phyloP scores from a whole-genome alignment of 2,888 invertebrate species.

The Plebejus melissa region DNA sequence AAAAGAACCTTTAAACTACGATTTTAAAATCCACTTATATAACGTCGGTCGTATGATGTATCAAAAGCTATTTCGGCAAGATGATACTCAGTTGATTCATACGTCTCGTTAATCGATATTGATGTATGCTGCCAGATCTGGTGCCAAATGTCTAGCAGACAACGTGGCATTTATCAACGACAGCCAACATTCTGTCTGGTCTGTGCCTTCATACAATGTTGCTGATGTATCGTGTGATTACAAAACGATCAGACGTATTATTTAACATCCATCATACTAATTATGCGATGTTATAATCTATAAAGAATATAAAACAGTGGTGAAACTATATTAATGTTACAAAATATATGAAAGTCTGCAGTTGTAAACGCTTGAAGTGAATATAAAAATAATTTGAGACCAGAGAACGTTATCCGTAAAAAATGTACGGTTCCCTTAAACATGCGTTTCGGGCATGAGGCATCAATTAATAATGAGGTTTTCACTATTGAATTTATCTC shows the following conservation, averaged over 20 bases:
- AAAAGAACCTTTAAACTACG: neutral
- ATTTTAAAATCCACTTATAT: neutral
- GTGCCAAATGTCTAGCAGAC: constrained; percentile 13
- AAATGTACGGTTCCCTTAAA: no score
- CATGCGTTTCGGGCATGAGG: no score
- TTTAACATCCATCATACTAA: neutral
- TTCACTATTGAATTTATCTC: no score
- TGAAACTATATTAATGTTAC: no score
- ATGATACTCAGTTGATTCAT: neutral
- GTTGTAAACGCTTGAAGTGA: no score
- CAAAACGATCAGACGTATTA: neutral
- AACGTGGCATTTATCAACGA: constrained; percentile 14
- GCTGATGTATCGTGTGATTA: neutral
- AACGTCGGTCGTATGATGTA: neutral
- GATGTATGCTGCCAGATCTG: constrained; percentile 14
- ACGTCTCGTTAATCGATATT: constrained; percentile 8
- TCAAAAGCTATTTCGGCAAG: constrained; percentile 4
- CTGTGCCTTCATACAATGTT: constrained; percentile 9
- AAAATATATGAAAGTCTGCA: no score
- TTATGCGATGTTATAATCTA: neutral
- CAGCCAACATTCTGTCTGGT: constrained; percentile 8
- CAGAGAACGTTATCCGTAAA: no score
- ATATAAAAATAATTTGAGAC: no score
- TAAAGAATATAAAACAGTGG: neutral
- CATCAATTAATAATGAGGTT: no score